These are phyloP conservation scores for Dysmachus trigonus DNA, from an alignment of 2,888 invertebrate genomes.

Conservation along the genomic window DNA sequence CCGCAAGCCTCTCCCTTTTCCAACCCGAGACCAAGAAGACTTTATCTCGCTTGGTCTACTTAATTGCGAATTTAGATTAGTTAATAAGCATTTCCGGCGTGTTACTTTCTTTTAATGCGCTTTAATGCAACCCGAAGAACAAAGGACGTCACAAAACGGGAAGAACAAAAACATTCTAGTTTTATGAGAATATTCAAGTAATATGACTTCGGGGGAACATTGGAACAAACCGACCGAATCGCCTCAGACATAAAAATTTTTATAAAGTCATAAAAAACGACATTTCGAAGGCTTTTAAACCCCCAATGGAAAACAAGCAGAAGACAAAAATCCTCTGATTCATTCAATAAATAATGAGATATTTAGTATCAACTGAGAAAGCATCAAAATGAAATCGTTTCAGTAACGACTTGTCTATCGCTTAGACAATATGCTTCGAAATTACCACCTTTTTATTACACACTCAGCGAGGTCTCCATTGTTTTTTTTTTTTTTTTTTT, in stretches of 20 bases:
- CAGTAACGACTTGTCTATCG: background rate
- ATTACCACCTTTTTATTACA: background rate
- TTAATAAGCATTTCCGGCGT: background rate
- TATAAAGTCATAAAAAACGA: background rate
- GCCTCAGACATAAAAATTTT: background rate
- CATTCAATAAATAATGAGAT: background rate
- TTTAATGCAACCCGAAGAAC: background rate
- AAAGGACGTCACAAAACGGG: background rate
- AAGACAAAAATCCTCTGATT: background rate
- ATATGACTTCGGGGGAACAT: background rate
- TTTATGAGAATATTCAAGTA: background rate
- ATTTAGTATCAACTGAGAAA: background rate
- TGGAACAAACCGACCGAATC: background rate
- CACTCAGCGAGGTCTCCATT: background rate
- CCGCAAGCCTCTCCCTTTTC: no score
- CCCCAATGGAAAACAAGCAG: background rate
- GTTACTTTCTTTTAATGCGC: background rate
- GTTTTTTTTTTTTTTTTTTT: background rate
- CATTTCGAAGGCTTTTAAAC: background rate
- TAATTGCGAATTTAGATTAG: background rate
- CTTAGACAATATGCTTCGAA: background rate
- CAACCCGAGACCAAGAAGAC: no score
- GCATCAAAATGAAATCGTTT: background rate
- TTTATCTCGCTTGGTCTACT: background rate
- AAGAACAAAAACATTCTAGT: background rate